Percentiles rank a stretch among this genome's conserved stretches.
phyloP scores from a whole-genome alignment of 1,140 invertebrate species.

The Temnothorax curvispinosus region DNA sequence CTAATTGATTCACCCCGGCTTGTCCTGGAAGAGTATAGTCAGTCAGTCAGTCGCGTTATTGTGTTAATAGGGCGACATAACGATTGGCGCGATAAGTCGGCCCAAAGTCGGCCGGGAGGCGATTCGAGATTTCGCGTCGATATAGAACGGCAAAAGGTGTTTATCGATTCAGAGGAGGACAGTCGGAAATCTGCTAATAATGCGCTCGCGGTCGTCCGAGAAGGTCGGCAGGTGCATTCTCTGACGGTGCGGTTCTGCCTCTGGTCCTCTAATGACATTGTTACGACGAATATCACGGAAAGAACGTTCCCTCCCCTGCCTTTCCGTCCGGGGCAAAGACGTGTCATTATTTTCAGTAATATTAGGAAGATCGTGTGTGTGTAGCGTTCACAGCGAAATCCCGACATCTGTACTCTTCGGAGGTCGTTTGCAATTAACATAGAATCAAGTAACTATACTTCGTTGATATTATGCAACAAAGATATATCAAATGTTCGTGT shows the following conservation, averaged over 20 bases:
- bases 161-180: conserved; percentile 42
- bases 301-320: not conserved
- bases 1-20: conserved; percentile 98
- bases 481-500: conserved; percentile 15
- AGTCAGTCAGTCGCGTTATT: conserved; percentile 21
- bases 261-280: conserved; percentile 64
- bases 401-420: not conserved
- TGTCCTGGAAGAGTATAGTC: conserved; percentile 89
- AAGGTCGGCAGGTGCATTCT: conserved; percentile 58
- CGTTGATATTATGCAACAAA: conserved; percentile 1
- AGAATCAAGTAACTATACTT: not conserved
- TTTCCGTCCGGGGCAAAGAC: conserved; percentile 23
- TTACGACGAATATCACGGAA: conserved; percentile 37
- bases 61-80: conserved; percentile 30
- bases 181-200: conserved; percentile 61
- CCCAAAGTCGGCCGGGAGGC: not conserved
- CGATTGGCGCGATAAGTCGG: not conserved
- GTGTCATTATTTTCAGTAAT: conserved; percentile 60
- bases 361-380: conserved; percentile 11
- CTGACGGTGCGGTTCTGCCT: conserved; percentile 8
- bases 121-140: conserved; percentile 30
- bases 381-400: not conserved
- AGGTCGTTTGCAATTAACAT: conserved; percentile 12
- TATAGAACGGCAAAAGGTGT: conserved; percentile 15
- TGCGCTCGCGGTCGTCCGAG: conserved; percentile 23